Evolutionary conservation across 1,140 invertebrate genomes (phyloP).

Genomic region (Cylas formicarius): DNA sequence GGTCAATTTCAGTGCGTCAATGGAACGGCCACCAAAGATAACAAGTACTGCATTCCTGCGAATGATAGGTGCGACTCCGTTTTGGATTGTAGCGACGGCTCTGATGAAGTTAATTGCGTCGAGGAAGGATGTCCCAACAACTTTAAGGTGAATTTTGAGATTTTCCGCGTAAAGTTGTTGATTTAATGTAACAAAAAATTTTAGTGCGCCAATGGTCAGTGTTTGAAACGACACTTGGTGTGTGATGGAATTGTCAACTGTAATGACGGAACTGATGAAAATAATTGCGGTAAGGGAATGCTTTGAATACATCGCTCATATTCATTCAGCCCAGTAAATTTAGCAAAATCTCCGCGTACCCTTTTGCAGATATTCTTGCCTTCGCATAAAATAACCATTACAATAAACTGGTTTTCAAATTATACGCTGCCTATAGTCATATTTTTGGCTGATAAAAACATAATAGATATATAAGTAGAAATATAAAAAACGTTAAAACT

Average conservation of each 20-base stretch:
- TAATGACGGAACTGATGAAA: slow-evolving; percentile 64
- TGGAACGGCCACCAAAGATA: slow-evolving; percentile 50
- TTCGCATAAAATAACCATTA: too few relatives aligned
- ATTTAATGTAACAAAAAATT: slow-evolving; percentile 23
- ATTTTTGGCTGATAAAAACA: too few relatives aligned
- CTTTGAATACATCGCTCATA: background rate
- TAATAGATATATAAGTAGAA: too few relatives aligned
- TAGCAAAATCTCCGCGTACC: too few relatives aligned
- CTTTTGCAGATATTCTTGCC: too few relatives aligned
- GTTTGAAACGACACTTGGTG: slow-evolving; percentile 60
- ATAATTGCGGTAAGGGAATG: slow-evolving; percentile 49
- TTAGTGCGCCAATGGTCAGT: slow-evolving; percentile 61
- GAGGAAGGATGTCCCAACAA: slow-evolving; percentile 52
- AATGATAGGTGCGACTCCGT: slow-evolving; percentile 55
- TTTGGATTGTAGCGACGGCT: slow-evolving; percentile 56
- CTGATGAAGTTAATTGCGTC: slow-evolving; percentile 55
- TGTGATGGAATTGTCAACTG: slow-evolving; percentile 70
- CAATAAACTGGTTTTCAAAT: too few relatives aligned
- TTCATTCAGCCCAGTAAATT: too few relatives aligned
- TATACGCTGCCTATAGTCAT: slow-evolving; percentile 1
- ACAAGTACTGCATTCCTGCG: slow-evolving; percentile 50
- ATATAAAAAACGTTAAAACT: too few relatives aligned
- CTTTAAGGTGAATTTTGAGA: slow-evolving; percentile 41
- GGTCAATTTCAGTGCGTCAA: slow-evolving; percentile 57
- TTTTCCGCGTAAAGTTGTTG: background rate